phyloP scores from a whole-genome alignment of 2,113 vertebrate genomes.

The Eidolon helvum region DNA sequence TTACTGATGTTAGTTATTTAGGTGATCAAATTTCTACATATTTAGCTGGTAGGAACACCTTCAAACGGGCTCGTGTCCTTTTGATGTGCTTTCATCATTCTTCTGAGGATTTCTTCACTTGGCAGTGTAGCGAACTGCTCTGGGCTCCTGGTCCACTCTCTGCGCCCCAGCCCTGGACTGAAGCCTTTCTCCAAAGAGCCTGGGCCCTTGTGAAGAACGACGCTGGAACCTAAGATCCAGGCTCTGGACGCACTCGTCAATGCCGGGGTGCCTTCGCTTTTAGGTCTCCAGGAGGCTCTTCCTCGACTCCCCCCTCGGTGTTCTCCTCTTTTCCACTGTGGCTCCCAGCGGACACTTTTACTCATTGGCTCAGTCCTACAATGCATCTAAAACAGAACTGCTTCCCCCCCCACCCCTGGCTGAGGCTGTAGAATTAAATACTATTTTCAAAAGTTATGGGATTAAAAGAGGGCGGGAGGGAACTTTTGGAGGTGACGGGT shows the following conservation, averaged over 20 bases:
- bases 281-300: neutral
- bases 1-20: neutral
- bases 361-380: neutral
- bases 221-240: neutral
- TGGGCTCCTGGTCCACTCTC: neutral
- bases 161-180: neutral
- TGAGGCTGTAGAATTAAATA: neutral
- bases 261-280: neutral
- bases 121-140: neutral
- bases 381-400: neutral
- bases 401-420: neutral
- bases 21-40: neutral
- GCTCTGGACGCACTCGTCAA: neutral
- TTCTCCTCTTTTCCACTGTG: neutral
- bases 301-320: neutral
- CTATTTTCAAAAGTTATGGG: neutral
- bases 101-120: neutral
- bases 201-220: neutral
- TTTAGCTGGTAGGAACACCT: neutral
- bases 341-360: neutral
- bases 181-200: neutral
- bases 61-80: neutral
- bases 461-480: neutral
- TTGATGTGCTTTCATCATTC: neutral
- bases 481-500: neutral